Percentiles rank a stretch among this genome's conserved stretches.
Conservation (phyloP, 1,140 invertebrate species). For the Rhagoletis zephyria region DNA sequence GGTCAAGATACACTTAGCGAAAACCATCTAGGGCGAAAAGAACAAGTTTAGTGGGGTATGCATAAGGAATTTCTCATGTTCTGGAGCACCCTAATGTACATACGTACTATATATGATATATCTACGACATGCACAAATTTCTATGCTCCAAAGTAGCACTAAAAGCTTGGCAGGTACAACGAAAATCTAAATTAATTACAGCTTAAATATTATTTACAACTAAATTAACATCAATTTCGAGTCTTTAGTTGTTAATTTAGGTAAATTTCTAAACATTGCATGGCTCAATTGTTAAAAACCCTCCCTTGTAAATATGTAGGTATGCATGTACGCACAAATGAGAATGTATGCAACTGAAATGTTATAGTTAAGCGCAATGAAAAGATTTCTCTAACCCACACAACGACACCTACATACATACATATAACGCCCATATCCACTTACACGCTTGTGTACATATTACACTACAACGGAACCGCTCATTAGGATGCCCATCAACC, state of each 20-base stretch:
- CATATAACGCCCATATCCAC: background rate
- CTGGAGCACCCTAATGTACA: too few species aligned
- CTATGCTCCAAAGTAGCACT: too few species aligned
- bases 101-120: too few species aligned
- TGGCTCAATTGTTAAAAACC: background rate
- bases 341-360: background rate
- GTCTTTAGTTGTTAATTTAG: background rate
- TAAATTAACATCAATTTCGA: background rate
- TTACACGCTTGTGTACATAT: background rate
- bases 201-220: background rate
- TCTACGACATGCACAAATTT: too few species aligned
- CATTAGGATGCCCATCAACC: background rate
- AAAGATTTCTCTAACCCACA: background rate
- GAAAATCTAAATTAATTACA: constrained; percentile 6
- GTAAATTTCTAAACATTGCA: background rate
- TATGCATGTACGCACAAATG: background rate
- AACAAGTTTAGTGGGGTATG: too few species aligned
- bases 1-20: too few species aligned
- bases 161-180: too few species aligned
- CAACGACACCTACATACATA: background rate
- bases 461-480: background rate
- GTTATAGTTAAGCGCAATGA: background rate
- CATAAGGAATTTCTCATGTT: too few species aligned
- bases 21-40: too few species aligned
- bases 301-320: background rate